Evolutionary conservation across 2,113 vertebrate species (phyloP), one percentile per base, ranked within the genome.

Genomic region (Bolborhynchus lineola): DNA sequence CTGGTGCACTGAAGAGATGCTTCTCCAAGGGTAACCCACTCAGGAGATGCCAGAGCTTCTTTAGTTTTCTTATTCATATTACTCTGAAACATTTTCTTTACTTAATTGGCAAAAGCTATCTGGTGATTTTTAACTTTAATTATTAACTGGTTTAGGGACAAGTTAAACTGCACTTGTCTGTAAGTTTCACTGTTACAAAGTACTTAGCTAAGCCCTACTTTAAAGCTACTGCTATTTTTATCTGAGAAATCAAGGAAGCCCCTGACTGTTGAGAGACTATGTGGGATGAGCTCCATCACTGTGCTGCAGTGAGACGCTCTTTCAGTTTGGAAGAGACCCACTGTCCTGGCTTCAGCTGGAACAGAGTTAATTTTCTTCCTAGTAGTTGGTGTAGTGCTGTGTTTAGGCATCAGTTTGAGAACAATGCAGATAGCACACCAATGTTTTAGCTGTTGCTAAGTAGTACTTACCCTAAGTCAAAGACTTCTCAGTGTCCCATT

Each of bases 181-280:
- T 77, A 62, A 85, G 86, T 90, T 53, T 72, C 11, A 50, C 31
- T 35, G 92, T 94, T 91, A 93, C 96, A 96, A 97, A 86, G 70
- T 86, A 88, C 93, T 55, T 50, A 93, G 46, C 50, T 60, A 69
- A 92, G 80, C 39, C 17, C 52, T 91, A 82, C 78, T 90, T 89
- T 75, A 90, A 55, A 90, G 71, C 50, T 86, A 10, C 26, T 67
- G 28, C 55, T 90, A 80, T 86, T 95, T 96, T 96, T 64, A 70
- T 35, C 80, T 84, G 88, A 1, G 3, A 88, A 95, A 90, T 24
- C 26, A 37, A 70, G 53, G 63, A 80, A 93, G 46, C 29, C 63
- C 60, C 76, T 8, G 11, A 33, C 75, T 83, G 44, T 19, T 33
- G 42, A 42, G 75, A 85, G 68, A 33, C 53, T 33, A 17, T 1